These are phyloP conservation scores for Castor canadensis DNA, from an alignment of 2,113 vertebrate genomes.

Conservation along the genomic window DNA sequence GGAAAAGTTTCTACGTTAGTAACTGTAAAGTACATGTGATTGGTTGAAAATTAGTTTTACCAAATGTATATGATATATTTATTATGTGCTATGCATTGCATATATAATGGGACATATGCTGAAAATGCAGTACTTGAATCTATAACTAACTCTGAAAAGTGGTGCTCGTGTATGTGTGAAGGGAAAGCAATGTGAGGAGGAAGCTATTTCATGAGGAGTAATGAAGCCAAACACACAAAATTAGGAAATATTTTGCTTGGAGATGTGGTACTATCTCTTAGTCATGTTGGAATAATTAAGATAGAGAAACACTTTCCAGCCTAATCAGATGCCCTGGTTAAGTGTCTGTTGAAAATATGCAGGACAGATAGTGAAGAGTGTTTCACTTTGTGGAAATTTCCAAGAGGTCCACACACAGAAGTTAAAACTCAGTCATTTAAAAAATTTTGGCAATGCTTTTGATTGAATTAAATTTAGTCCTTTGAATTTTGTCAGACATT, in stretches of 20 bases:
- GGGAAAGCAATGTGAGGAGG: not conserved
- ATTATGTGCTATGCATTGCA: not conserved
- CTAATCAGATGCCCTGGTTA: not conserved
- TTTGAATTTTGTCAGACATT: not conserved
- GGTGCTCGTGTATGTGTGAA: not conserved
- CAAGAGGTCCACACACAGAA: not conserved
- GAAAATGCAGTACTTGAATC: not conserved
- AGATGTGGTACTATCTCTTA: not conserved
- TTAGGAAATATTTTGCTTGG: not conserved
- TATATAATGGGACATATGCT: not conserved
- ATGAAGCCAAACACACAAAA: not conserved
- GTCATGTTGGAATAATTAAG: not conserved
- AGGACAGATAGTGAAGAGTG: not conserved
- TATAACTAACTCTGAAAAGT: not conserved
- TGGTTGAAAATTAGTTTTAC: not conserved
- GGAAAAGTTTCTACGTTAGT: constrained; percentile 43
- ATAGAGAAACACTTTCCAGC: constrained; percentile 1
- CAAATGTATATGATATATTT: not conserved
- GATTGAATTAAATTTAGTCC: not conserved
- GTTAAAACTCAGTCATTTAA: not conserved
- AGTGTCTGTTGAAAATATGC: not conserved
- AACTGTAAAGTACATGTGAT: not conserved
- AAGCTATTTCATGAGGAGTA: constrained; percentile 11
- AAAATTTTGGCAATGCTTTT: not conserved
- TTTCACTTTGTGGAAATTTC: not conserved